Evolutionary conservation across 2,113 vertebrate species (phyloP).

Genomic region (Pungitius pungitius): DNA sequence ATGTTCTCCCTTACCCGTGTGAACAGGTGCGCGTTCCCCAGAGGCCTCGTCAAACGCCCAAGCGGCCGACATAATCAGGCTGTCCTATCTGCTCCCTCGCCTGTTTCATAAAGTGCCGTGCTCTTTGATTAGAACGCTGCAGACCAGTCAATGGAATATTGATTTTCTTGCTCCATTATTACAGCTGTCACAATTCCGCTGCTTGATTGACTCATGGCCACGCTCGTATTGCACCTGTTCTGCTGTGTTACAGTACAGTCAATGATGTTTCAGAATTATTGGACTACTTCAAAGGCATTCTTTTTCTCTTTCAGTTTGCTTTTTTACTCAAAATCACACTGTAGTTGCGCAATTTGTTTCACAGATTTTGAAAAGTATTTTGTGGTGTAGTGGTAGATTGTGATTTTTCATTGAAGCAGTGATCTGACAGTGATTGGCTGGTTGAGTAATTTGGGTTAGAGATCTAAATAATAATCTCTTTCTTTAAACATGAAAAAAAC

Average conservation of each 20-base stretch:
- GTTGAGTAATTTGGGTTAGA: constrained; percentile 37
- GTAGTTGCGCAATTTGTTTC: constrained; percentile 38
- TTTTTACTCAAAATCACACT: constrained; percentile 33
- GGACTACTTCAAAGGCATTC: constrained; percentile 30
- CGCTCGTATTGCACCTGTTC: constrained; percentile 63
- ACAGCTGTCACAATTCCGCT: constrained; percentile 77
- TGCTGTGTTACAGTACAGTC: constrained; percentile 54
- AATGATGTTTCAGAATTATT: constrained; percentile 56
- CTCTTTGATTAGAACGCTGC: constrained; percentile 76
- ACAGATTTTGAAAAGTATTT: constrained; percentile 33
- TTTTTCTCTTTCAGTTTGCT: constrained; percentile 17
- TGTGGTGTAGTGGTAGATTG: constrained; percentile 50
- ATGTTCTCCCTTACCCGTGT: constrained; percentile 63
- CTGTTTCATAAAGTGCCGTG: constrained; percentile 69
- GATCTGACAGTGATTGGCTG: constrained; percentile 48
- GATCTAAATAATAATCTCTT: constrained; percentile 8
- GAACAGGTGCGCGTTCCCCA: constrained; percentile 70
- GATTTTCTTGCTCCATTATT: constrained; percentile 79
- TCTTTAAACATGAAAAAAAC: constrained; percentile 13
- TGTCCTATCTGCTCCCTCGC: constrained; percentile 72
- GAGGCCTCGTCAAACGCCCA: constrained; percentile 65
- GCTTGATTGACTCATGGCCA: constrained; percentile 78
- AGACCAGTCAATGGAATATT: constrained; percentile 80
- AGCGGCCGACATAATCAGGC: constrained; percentile 66
- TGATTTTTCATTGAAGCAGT: constrained; percentile 48